phyloP scores from a whole-genome alignment of 2,113 vertebrate species.

The Synchiropus splendidus region DNA sequence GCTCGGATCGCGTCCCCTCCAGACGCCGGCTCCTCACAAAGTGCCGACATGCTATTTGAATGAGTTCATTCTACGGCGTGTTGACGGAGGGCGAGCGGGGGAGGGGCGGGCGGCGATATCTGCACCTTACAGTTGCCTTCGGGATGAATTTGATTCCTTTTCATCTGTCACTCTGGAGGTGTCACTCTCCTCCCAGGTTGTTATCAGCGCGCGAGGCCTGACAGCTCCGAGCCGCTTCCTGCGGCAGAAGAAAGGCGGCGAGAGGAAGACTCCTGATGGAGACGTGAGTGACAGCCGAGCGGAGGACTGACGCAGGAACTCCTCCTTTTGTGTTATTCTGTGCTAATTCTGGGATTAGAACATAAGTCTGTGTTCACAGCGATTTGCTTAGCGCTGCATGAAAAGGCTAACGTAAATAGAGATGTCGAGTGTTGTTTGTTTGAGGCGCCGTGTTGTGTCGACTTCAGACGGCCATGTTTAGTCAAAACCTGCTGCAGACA shows the following conservation, averaged over 20 bases:
- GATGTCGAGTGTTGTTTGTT: too few species aligned
- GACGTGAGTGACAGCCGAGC: slow-evolving; percentile 51
- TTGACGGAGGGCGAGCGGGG: slow-evolving; percentile 63
- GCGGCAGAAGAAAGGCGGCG: slow-evolving; percentile 6
- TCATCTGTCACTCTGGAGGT: slow-evolving; percentile 80
- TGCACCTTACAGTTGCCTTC: slow-evolving; percentile 79
- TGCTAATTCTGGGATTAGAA: slow-evolving; percentile 52
- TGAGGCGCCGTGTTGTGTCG: too few species aligned
- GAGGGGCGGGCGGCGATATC: slow-evolving; percentile 69
- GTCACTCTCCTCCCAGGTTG: slow-evolving; percentile 78
- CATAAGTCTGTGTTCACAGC: slow-evolving; percentile 13
- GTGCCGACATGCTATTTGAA: too few species aligned
- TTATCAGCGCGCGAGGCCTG: slow-evolving; percentile 76
- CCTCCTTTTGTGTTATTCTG: slow-evolving; percentile 32
- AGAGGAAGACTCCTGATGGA: slow-evolving; percentile 19
- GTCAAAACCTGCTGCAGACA: too few species aligned
- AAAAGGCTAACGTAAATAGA: too few species aligned
- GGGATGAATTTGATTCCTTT: slow-evolving; percentile 76
- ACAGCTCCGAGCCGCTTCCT: slow-evolving; percentile 76
- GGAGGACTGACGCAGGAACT: slow-evolving; percentile 39
- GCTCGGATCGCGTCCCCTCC: too few species aligned
- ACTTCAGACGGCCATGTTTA: too few species aligned
- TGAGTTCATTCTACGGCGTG: too few species aligned
- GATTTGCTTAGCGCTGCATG: too few species aligned
- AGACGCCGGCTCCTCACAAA: too few species aligned